Evolutionary conservation across 2,113 vertebrate genomes (phyloP), one percentile per base, ranked within the genome.

Genomic region (Nothocercus julius): DNA sequence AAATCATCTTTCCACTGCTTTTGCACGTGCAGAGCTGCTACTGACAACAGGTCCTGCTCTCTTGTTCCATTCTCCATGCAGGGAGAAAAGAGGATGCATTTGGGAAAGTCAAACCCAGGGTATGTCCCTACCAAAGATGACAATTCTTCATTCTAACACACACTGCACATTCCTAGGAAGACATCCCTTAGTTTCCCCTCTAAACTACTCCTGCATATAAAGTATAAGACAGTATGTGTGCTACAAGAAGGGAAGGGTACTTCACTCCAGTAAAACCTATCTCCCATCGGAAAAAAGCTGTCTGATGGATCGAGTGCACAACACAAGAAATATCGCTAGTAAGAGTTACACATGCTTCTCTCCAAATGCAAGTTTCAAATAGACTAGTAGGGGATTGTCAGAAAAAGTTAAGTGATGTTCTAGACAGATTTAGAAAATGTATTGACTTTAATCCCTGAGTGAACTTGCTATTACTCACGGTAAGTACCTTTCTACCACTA

Each of bases 381-480:
- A 74, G 59, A 79, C 24, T 83, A 90, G 85, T 68, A 83, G 73
- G 84, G 89, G 93, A 95, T 94, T 94, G 91, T 80, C 66, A 13
- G 34, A 90, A 93, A 93, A 95, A 93, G 74, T 38, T 78, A 90
- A 89, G 49, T 74, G 68, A 64, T 45, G 30, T 82, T 91, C 51
- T 77, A 82, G 64, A 54, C 70, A 67, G 82, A 96, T 93, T 73
- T 95, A 96, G 93, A 96, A 95, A 96, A 85, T 20, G 53, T 96
- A 97, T 6, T 96, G 7, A 82, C 96, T 96, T 83, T 95, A 98
- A 96, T 97, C 97, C 97, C 85, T 98, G 98, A 98, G 98, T 98
- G 97, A 95, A 97, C 92, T 96, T 68, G 74, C 97, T 97, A 96
- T 97, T 95, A 97, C 73, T 97, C 94, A 97, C 89, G 89, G 88